Base-by-base conservation (phyloP, 2,113 vertebrate genomes). In the Hemicordylus capensis region DNA sequence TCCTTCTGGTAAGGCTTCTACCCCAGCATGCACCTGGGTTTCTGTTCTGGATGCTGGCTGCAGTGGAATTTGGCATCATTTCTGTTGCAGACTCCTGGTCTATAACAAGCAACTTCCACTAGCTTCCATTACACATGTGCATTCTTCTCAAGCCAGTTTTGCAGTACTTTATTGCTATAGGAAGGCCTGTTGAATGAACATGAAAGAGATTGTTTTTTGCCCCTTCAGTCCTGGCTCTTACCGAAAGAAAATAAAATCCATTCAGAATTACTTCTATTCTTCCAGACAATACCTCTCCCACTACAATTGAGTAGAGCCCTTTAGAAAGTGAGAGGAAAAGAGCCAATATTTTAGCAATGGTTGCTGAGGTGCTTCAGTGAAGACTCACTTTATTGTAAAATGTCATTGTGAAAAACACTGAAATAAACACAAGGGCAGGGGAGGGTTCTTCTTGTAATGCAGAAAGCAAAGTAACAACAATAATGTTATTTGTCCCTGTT, bases 361-460 rank as follows among this genome's bases (percentile, higher is more conserved):
- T 90, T 37, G 89, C 94, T 44, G 85, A 87, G 89, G 92, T n/a
- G 74, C 94, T 94, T 94, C 92, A 93, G 89, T 91, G 89, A 54
- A 78, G 88, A 88, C 91, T 95, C 91, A 90, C 93, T 96, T 96
- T 93, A 95, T 96, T 95, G 95, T 95, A 94, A 95, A 96, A 93
- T 94, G 94, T 92, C 95, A 94, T 92, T 95, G 92, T 93, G 94
- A 95, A 94, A 96, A 96, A 93, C 91, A 88, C 72, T 10, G 91
- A 92, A 93, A 96, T 95, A 95, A 96, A 96, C 95, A 94, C 87
- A 93, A 94, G 93, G 90, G 93, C 93, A 93, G 93, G 94, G 95
- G 90, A 88, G 90, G 4, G 9, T 81, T 91, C 85, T 93, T 94
- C 88, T 94, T 93, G 89, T 95, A 96, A 95, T 91, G 93, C 56